These are phyloP conservation scores for Pogona vitticeps DNA, from an alignment of 2,113 vertebrate species.

Conservation along the genomic window DNA sequence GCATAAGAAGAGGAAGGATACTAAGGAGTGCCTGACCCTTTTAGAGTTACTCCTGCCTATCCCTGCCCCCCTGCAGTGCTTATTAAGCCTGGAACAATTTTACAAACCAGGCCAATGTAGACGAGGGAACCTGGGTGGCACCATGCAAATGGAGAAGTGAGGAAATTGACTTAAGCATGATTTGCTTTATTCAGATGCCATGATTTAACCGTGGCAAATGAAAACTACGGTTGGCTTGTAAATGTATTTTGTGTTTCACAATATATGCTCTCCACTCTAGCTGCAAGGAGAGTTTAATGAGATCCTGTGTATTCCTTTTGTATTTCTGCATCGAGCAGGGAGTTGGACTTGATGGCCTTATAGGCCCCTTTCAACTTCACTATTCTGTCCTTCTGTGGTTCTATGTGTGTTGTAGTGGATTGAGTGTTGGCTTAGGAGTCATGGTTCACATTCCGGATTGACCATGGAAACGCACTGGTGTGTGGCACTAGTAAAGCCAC, in stretches of 20 bases:
- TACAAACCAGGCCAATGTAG: neutral
- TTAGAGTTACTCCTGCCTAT: neutral
- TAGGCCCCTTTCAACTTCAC: too few relatives aligned
- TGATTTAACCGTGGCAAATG: neutral
- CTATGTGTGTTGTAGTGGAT: too few relatives aligned
- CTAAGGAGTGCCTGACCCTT: too few relatives aligned
- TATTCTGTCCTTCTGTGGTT: too few relatives aligned
- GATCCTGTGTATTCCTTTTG: too few relatives aligned
- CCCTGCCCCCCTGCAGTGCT: neutral
- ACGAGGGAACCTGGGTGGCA: neutral
- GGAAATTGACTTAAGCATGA: neutral
- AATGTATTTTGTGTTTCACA: neutral
- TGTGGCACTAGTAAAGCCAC: too few relatives aligned
- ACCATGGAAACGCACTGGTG: too few relatives aligned
- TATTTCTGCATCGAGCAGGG: too few relatives aligned
- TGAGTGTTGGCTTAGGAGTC: too few relatives aligned
- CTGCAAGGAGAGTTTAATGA: neutral
- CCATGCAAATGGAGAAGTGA: neutral
- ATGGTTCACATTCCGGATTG: too few relatives aligned
- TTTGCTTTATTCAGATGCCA: neutral
- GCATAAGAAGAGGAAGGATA: neutral
- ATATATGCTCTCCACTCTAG: neutral
- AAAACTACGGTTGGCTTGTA: neutral
- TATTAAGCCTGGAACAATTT: neutral
- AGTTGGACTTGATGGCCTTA: too few relatives aligned